Base-by-base conservation (phyloP, 2,113 vertebrate species). In the Astur gentilis region DNA sequence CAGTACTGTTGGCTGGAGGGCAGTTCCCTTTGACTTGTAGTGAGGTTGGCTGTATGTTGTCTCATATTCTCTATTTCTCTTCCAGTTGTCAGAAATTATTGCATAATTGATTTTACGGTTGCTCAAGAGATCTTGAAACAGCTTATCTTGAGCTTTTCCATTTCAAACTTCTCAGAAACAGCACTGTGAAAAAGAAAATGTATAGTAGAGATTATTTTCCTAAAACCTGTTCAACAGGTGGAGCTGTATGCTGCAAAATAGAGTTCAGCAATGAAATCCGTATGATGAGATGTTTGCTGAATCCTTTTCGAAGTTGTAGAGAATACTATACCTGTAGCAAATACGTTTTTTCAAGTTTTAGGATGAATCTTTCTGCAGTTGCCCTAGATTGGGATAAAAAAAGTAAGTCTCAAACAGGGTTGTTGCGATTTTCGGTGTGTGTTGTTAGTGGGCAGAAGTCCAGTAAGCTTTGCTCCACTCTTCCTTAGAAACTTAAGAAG, bases 221-320 rank as follows among this genome's bases (percentile, higher is more conserved):
- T 72, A 75, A 86, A 86, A 85, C 89, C 65, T 86, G 49, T 86
- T 94, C 80, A 90, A 95, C 90, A 94, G 97, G 95, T 91, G 86
- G 95, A 87, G 72, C 95, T 87, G n/a, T 95, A 44, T 58, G 44
- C 93, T 72, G 64, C 60, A 87, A 92, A 88, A 65, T 36, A 52
- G 25, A 58, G 36, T 54, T 81, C 72, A 58, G 26, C 32, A 62
- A 38, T 54, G 1, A 94, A 78, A 76, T 76, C 58, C 1, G 9
- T 60, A 11, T 26, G 21, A 54, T 44, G 17, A 50, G 21, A 44
- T 0, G 0, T 21, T 25, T 55, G 25, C 64, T 34, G 36, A 93
- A 70, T 79, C 0, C 2, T 73, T 92, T 58, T 32, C 14, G 25
- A 13, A 76, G 29, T 82, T 52, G 32, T 1, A 44, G 32, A 65